A percentile compares a stretch with the other conserved stretches of the same genome.
Evolutionary conservation across 2,113 vertebrate species (phyloP).

Genomic region (Alligator mississippiensis): DNA sequence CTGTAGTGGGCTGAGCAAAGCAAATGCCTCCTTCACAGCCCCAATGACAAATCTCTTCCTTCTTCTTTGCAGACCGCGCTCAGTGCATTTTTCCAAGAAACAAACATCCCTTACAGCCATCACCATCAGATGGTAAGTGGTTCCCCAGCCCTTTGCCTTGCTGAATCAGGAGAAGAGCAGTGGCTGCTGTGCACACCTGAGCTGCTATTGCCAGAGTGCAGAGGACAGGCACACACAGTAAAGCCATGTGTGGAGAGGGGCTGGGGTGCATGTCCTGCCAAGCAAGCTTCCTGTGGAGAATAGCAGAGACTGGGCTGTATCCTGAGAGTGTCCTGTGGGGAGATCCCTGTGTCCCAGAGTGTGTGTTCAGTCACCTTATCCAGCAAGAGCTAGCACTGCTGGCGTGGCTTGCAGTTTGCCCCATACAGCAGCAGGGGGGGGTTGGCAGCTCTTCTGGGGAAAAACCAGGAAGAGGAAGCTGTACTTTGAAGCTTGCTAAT

Average conservation of each 20-base stretch:
- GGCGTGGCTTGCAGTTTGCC: neutral
- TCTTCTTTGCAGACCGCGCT: slow-evolving; percentile 88
- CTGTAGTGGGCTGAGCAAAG: neutral
- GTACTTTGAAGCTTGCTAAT: neutral
- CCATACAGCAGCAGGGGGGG: neutral
- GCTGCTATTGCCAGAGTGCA: neutral
- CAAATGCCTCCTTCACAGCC: rapidly evolving
- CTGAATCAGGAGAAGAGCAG: neutral
- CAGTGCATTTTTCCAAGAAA: slow-evolving; percentile 99
- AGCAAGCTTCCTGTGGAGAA: slow-evolving; percentile 26
- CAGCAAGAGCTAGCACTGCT: neutral
- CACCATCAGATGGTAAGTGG: slow-evolving; percentile 99
- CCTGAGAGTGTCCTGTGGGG: neutral
- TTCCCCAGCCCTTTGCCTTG: neutral
- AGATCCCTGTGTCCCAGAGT: neutral
- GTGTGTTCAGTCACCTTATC: too few relatives aligned
- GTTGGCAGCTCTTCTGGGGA: neutral
- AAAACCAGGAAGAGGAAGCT: neutral
- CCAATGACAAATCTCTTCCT: slow-evolving; percentile 26
- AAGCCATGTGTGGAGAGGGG: neutral
- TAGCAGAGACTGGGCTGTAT: neutral
- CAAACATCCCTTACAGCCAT: slow-evolving; percentile 94
- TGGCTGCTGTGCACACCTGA: neutral
- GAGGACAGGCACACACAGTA: neutral
- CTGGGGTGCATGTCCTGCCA: slow-evolving; percentile 8